These are phyloP conservation scores for Drosophila melanosoma DNA, from an alignment of 2,888 invertebrate species.

Conservation along the genomic window DNA sequence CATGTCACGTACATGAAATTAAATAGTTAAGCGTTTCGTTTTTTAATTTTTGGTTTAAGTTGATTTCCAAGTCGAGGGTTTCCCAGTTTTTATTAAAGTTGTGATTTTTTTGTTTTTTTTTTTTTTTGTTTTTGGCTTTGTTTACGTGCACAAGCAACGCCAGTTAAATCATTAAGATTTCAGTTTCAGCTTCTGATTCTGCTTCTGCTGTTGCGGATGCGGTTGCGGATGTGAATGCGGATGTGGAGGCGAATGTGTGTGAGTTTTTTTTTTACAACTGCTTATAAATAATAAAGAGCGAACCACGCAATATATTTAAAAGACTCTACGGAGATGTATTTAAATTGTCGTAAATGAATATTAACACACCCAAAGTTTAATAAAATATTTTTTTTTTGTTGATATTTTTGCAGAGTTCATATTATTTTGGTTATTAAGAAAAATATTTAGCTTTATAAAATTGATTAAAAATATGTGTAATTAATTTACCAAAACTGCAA, in stretches of 20 bases:
- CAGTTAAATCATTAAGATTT: slow-evolving; percentile 68
- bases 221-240: slow-evolving; percentile 16
- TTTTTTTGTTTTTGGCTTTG: slow-evolving; percentile 10
- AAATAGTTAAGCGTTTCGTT: slow-evolving; percentile 60
- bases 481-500: background rate
- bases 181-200: slow-evolving; percentile 30
- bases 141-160: slow-evolving; percentile 21
- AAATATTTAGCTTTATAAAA: background rate
- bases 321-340: background rate
- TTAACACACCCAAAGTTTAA: background rate
- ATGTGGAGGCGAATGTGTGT: slow-evolving; percentile 12
- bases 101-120: slow-evolving; percentile 8
- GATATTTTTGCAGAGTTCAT: background rate
- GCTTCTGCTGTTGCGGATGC: slow-evolving; percentile 11
- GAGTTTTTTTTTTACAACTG: background rate
- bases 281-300: slow-evolving; percentile 6
- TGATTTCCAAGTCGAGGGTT: slow-evolving; percentile 45
- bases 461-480: background rate
- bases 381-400: background rate
- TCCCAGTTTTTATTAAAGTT: slow-evolving; percentile 11
- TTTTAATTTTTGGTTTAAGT: slow-evolving; percentile 28
- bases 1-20: slow-evolving; percentile 72
- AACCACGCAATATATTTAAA: background rate
- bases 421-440: background rate
- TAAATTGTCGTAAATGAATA: background rate